Evolutionary conservation across 2,888 invertebrate species (phyloP).

Genomic region (Pyrocoelia pectoralis): DNA sequence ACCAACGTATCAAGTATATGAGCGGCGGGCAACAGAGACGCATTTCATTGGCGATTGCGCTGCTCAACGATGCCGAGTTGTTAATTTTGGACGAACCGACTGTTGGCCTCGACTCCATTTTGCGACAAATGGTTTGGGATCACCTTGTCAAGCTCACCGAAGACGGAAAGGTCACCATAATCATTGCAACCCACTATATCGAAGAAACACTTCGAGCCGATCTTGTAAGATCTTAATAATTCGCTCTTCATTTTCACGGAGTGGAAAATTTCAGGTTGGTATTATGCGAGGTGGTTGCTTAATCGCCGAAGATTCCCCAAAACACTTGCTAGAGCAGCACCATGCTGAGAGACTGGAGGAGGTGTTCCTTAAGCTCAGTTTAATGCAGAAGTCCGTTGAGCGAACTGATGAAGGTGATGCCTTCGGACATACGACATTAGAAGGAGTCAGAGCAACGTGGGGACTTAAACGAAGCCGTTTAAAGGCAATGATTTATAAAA

Average conservation of each 20-base stretch:
- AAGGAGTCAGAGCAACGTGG: background rate
- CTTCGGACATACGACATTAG: too few relatives aligned
- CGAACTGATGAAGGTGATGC: too few relatives aligned
- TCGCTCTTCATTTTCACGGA: too few relatives aligned
- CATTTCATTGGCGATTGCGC: slow-evolving; percentile 87
- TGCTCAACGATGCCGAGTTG: slow-evolving; percentile 88
- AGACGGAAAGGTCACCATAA: slow-evolving; percentile 80
- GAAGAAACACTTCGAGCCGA: slow-evolving; percentile 87
- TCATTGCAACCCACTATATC: slow-evolving; percentile 88
- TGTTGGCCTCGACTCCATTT: slow-evolving; percentile 90
- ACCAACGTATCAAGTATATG: slow-evolving; percentile 69
- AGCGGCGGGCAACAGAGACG: slow-evolving; percentile 92
- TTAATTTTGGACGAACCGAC: slow-evolving; percentile 93
- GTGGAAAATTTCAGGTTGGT: slow-evolving; percentile 72
- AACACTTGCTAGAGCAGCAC: slow-evolving; percentile 76
- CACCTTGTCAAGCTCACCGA: slow-evolving; percentile 81
- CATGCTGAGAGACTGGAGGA: slow-evolving; percentile 78
- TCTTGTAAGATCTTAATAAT: slow-evolving; percentile 73
- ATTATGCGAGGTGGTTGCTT: slow-evolving; percentile 84
- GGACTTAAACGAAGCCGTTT: slow-evolving; percentile 59
- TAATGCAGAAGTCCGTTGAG: slow-evolving; percentile 77
- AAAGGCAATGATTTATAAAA: slow-evolving; percentile 88
- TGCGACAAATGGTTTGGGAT: slow-evolving; percentile 87
- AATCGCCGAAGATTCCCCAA: too few relatives aligned
- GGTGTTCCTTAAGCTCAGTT: slow-evolving; percentile 82